A percentile compares a stretch with the other conserved stretches of the same genome.
Conservation (phyloP, 1,140 invertebrate genomes). For the Panagrolaimus sp. region DNA sequence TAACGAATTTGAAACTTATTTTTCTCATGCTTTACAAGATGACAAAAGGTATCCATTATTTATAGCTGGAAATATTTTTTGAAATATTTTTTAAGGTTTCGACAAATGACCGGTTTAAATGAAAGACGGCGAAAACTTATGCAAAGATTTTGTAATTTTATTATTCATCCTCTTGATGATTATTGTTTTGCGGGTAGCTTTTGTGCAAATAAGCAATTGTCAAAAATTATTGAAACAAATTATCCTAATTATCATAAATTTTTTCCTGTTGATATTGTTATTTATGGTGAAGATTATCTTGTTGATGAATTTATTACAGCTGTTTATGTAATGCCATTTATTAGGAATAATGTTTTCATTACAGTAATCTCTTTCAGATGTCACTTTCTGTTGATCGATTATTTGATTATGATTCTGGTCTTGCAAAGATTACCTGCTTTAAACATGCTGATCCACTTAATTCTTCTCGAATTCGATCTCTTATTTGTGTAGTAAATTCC, state of each 20-base stretch:
- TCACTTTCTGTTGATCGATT: constrained; percentile 20
- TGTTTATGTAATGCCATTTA: constrained; percentile 23
- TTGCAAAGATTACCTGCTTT: constrained; percentile 27
- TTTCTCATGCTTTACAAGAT: constrained; percentile 7
- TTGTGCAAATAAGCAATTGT: constrained; percentile 8
- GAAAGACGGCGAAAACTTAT: not conserved
- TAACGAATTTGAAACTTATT: not conserved
- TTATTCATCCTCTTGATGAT: not conserved
- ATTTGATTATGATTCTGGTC: constrained; percentile 30
- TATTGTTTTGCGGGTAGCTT: not conserved
- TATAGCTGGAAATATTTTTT: not conserved
- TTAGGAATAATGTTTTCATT: not conserved
- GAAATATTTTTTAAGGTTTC: not conserved
- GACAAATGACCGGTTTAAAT: not conserved
- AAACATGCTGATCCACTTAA: not conserved
- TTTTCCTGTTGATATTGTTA: constrained; percentile 15
- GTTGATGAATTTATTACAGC: constrained; percentile 33
- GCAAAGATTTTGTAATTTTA: not conserved
- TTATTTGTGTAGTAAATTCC: constrained; percentile 31
- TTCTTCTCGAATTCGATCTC: constrained; percentile 30
- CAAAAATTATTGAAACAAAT: constrained; percentile 11
- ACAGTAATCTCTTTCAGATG: constrained; percentile 14
- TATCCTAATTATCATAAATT: not conserved
- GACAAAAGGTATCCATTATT: not conserved
- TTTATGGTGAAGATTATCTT: constrained; percentile 26